Percentiles rank a stretch among this genome's conserved stretches.
phyloP scores from a whole-genome alignment of 2,797 vertebrate genomes.

The Mallotus villosus region DNA sequence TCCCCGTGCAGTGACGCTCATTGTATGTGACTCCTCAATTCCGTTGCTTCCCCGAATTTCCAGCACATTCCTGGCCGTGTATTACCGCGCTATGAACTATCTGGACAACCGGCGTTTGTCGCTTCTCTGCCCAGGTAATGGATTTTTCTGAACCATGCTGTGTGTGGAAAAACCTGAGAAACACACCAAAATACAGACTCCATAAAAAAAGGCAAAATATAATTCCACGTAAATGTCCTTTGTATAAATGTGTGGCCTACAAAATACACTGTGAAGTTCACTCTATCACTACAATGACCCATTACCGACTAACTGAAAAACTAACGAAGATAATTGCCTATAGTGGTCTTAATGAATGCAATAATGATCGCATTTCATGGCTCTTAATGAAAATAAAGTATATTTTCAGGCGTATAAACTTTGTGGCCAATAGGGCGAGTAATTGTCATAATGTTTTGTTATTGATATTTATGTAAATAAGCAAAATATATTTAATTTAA shows the following conservation, averaged over 20 bases:
- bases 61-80: slow-evolving; percentile 71
- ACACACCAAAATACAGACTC: slow-evolving; percentile 7
- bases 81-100: slow-evolving; percentile 67
- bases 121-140: slow-evolving; percentile 62
- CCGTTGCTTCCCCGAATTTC: slow-evolving; percentile 77
- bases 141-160: slow-evolving; percentile 54
- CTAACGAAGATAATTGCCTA: slow-evolving; percentile 74
- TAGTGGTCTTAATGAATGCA: slow-evolving; percentile 75
- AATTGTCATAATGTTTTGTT: slow-evolving; percentile 75
- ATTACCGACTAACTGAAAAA: slow-evolving; percentile 67
- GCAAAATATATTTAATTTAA: slow-evolving; percentile 63
- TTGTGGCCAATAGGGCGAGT: slow-evolving; percentile 73
- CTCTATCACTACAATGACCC: slow-evolving; percentile 65
- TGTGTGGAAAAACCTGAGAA: slow-evolving; percentile 50
- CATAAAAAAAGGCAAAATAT: slow-evolving; percentile 54
- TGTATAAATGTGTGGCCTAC: slow-evolving; percentile 29
- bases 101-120: slow-evolving; percentile 68
- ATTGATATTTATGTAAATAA: slow-evolving; percentile 80
- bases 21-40: slow-evolving; percentile 81
- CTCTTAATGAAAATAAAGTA: slow-evolving; percentile 80
- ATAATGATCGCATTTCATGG: slow-evolving; percentile 79
- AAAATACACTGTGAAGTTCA: slow-evolving; percentile 55
- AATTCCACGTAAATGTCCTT: slow-evolving; percentile 58
- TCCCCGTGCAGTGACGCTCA: slow-evolving; percentile 64
- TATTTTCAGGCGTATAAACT: slow-evolving; percentile 77